Percentiles rank a stretch among this genome's conserved stretches.
These are phyloP conservation scores for Paralvinella palmiformis DNA, from an alignment of 1,140 invertebrate species.

Conservation along the genomic window DNA sequence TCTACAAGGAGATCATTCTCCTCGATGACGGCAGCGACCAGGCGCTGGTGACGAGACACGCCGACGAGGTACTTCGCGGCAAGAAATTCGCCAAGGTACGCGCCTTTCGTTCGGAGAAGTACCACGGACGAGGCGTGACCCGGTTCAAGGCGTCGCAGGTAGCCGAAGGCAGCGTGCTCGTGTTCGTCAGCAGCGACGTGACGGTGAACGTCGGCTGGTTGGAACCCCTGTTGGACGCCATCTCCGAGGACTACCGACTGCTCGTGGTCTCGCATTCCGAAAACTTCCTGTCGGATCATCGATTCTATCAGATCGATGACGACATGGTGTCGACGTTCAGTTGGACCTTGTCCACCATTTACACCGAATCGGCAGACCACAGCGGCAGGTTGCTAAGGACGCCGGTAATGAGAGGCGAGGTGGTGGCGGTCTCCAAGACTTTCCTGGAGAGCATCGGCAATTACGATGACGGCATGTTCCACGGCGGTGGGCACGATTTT, in stretches of 20 bases:
- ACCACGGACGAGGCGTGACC: conserved; percentile 5
- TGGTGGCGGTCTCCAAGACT: conserved; percentile 14
- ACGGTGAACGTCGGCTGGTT: conserved; percentile 21
- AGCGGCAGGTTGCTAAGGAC: conserved; percentile 1
- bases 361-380: conserved; percentile 3
- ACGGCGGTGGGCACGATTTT: conserved; percentile 13
- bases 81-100: conserved; percentile 15
- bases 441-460: conserved; percentile 13
- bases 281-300: conserved; percentile 16
- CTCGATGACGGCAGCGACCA: conserved; percentile 18
- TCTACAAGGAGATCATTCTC: conserved; percentile 19
- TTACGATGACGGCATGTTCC: conserved; percentile 9
- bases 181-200: conserved; percentile 13
- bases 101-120: conserved; percentile 12
- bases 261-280: conserved; percentile 15
- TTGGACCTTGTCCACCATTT: conserved; percentile 18
- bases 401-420: conserved; percentile 17
- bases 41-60: neutral
- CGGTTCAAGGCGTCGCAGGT: conserved; percentile 15
- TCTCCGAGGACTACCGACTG: conserved; percentile 1
- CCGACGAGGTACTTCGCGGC: neutral
- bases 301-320: conserved; percentile 16
- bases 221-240: conserved; percentile 13
- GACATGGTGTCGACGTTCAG: conserved; percentile 5
- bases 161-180: conserved; percentile 15